Conservation (phyloP, 2,797 vertebrate species). For the Pogonophryne albipinna region DNA sequence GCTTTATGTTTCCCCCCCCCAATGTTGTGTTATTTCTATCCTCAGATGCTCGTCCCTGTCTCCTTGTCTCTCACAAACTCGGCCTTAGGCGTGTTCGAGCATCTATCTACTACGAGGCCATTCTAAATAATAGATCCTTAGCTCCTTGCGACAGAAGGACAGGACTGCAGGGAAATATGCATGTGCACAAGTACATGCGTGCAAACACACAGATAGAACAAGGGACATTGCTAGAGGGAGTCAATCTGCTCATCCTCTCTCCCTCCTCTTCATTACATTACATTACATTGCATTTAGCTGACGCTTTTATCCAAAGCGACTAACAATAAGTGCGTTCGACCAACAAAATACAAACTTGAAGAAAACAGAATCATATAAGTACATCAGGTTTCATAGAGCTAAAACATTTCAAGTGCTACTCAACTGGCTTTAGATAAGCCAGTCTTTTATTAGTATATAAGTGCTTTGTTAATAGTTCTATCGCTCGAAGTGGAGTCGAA, state of each 20-base stretch:
- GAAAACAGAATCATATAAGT: too few relatives aligned
- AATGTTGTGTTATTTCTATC: conserved; percentile 1
- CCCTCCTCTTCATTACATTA: not conserved
- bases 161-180: conserved; percentile 69
- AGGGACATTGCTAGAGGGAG: conserved; percentile 72
- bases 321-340: too few relatives aligned
- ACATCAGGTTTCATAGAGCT: too few relatives aligned
- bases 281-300: too few relatives aligned
- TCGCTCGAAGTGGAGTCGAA: too few relatives aligned
- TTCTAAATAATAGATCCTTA: conserved; percentile 77
- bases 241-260: conserved; percentile 72
- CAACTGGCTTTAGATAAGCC: too few relatives aligned
- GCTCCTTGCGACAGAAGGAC: conserved; percentile 73
- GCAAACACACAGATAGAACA: conserved; percentile 60
- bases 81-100: conserved; percentile 50
- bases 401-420: too few relatives aligned
- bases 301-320: too few relatives aligned
- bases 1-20: not conserved
- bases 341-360: too few relatives aligned
- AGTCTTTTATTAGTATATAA: too few relatives aligned
- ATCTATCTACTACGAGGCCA: conserved; percentile 65
- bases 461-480: too few relatives aligned
- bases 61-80: conserved; percentile 27
- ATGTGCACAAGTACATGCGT: conserved; percentile 57
- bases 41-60: conserved; percentile 2